Conservation (phyloP, 2,113 vertebrate species). For the Struthidea cinerea region DNA sequence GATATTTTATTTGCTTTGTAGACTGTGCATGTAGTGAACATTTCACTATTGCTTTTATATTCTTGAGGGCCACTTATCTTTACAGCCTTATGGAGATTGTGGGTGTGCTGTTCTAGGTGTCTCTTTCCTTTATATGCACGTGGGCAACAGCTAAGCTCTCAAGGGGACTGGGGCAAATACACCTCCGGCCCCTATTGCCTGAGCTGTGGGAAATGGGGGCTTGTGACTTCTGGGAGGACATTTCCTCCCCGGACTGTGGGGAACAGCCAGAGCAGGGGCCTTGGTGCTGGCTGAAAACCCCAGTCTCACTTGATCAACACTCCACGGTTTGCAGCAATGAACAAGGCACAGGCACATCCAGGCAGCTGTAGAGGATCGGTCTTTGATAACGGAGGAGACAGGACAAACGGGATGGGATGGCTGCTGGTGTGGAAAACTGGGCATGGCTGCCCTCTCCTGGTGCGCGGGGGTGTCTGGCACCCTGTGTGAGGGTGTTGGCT, state of each 20-base stretch:
- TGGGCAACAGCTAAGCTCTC: not conserved
- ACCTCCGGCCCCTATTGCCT: not conserved
- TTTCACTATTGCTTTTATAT: not conserved
- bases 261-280: not conserved
- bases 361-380: rapidly evolving
- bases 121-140: not conserved
- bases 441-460: not conserved
- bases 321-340: not conserved
- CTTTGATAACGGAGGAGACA: not conserved
- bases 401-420: not conserved
- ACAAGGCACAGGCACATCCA: not conserved
- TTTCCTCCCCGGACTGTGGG: not conserved
- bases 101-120: not conserved
- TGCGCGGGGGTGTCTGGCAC: not conserved
- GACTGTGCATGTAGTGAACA: not conserved
- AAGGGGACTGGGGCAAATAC: not conserved
- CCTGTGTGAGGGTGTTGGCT: not conserved
- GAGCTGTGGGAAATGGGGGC: not conserved
- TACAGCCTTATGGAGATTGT: not conserved
- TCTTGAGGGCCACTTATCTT: not conserved
- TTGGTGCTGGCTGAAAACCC: not conserved
- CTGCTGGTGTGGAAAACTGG: not conserved
- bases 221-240: not conserved
- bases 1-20: not conserved
- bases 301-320: not conserved